phyloP scores from a whole-genome alignment of 2,888 invertebrate species.

The Drosophila mimetica region DNA sequence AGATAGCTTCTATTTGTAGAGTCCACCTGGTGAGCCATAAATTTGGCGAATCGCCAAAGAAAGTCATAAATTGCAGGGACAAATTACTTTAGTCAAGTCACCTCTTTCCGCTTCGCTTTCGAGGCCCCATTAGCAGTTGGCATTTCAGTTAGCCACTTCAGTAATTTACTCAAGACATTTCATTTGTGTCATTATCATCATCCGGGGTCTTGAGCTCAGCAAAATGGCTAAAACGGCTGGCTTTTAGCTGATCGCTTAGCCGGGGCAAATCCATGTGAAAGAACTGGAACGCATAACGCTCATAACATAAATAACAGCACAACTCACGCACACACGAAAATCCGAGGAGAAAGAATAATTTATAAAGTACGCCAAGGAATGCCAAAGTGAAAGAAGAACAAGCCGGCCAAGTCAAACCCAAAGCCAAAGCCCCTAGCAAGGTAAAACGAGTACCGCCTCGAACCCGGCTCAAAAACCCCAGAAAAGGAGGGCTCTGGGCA shows the following conservation, averaged over 20 bases:
- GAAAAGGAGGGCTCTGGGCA: conserved; percentile 7
- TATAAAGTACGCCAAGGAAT: conserved; percentile 69
- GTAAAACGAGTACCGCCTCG: conserved; percentile 39
- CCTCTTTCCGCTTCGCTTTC: conserved; percentile 41
- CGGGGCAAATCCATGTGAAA: conserved; percentile 37
- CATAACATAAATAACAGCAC: conserved; percentile 45
- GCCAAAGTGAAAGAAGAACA: conserved; percentile 54
- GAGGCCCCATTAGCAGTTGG: conserved; percentile 44
- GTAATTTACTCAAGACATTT: conserved; percentile 44
- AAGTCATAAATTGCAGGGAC: conserved; percentile 58
- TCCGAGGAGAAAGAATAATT: conserved; percentile 45
- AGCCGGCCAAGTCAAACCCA: neutral
- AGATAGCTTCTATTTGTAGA: conserved; percentile 48
- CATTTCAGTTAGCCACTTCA: conserved; percentile 34
- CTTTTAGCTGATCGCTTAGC: conserved; percentile 38
- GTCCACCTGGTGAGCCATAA: conserved; percentile 13
- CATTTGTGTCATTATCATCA: conserved; percentile 43
- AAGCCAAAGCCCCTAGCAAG: conserved; percentile 50
- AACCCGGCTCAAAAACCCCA: conserved; percentile 20
- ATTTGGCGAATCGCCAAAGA: conserved; percentile 26
- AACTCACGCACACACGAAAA: conserved; percentile 24
- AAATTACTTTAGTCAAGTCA: conserved; percentile 45
- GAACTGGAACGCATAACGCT: conserved; percentile 49
- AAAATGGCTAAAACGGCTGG: conserved; percentile 21
- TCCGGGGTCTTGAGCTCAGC: conserved; percentile 8